Conservation (phyloP, 1,140 invertebrate genomes). For the Conopomorpha cramerella region DNA sequence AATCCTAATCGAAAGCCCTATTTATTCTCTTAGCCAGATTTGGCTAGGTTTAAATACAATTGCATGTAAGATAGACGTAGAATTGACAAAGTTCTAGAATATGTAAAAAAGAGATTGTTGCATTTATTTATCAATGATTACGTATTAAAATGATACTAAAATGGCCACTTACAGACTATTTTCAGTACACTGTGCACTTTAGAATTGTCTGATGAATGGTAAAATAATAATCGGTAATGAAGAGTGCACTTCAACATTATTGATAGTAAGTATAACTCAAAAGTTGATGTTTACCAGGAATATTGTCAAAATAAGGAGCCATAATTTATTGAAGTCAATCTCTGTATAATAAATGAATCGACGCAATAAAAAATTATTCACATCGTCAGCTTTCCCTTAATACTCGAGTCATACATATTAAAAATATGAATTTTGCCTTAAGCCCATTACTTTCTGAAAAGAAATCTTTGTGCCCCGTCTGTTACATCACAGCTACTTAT, state of each 20-base stretch:
- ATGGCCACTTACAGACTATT: too few species aligned
- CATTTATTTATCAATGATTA: too few species aligned
- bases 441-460: conserved; percentile 5
- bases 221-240: too few species aligned
- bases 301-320: conserved; percentile 31
- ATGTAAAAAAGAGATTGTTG: too few species aligned
- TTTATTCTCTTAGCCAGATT: too few species aligned
- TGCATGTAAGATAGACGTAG: too few species aligned
- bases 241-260: conserved; percentile 19
- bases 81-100: too few species aligned
- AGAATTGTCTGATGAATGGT: too few species aligned
- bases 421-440: conserved; percentile 15
- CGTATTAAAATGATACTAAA: too few species aligned
- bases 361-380: conserved; percentile 39
- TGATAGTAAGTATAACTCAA: conserved; percentile 32
- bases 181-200: too few species aligned
- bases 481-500: background rate
- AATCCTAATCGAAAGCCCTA: too few species aligned
- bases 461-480: background rate
- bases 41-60: too few species aligned
- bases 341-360: conserved; percentile 37
- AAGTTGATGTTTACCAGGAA: conserved; percentile 20
- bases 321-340: conserved; percentile 34
- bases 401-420: conserved; percentile 23
- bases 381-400: conserved; percentile 37